Evolutionary conservation across 2,797 vertebrate species (phyloP).

Genomic region (Lepilemur septentrionalis): DNA sequence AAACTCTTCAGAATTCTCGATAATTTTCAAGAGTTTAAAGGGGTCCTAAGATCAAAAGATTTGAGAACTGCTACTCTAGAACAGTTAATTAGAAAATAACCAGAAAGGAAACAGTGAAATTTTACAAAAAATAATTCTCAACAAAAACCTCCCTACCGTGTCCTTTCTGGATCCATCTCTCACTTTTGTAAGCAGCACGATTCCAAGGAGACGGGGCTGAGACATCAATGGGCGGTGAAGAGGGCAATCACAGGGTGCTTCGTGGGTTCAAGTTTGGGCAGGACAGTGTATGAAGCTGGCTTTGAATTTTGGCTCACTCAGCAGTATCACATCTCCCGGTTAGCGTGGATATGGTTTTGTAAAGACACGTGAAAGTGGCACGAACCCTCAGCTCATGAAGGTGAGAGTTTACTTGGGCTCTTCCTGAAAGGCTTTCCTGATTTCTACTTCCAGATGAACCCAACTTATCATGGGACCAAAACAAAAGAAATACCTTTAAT

Average conservation of each 20-base stretch:
- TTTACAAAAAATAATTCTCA: not conserved
- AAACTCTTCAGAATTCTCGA: not conserved
- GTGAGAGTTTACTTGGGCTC: not conserved
- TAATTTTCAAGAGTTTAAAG: not conserved
- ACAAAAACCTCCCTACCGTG: not conserved
- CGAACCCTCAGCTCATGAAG: not conserved
- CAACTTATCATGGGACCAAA: not conserved
- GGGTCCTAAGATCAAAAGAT: not conserved
- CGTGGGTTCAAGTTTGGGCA: too few relatives aligned
- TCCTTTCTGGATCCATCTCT: not conserved
- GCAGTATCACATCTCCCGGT: accelerated
- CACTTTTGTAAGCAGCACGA: not conserved
- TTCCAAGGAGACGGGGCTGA: not conserved
- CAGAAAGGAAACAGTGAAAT: not conserved
- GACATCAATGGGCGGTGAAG: not conserved
- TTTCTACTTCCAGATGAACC: not conserved
- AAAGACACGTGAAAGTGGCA: not conserved
- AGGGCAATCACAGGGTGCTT: not conserved
- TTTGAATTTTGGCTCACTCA: not conserved
- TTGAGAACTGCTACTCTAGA: not conserved
- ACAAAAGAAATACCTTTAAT: not conserved
- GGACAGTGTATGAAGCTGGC: not conserved
- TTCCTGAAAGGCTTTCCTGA: not conserved
- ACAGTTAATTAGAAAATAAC: not conserved
- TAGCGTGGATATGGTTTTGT: not conserved